These are phyloP conservation scores for Anticlea derivata DNA, from an alignment of 2,888 invertebrate genomes.

Conservation along the genomic window DNA sequence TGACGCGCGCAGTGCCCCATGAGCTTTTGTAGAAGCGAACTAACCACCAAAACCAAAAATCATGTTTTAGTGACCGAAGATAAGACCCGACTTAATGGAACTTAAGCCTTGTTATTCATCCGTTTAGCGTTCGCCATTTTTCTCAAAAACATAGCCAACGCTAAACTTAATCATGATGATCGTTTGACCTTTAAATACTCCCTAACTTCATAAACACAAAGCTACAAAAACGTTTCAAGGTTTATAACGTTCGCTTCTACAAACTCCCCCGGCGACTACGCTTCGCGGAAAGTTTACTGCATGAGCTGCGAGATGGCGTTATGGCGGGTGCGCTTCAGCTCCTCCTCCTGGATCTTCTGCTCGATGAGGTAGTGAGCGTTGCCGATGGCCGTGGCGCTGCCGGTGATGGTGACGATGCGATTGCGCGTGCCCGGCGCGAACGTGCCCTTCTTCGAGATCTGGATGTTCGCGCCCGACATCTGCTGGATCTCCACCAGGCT, in stretches of 20 bases:
- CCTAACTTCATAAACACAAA: too few relatives aligned
- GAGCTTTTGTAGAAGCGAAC: conserved; percentile 9
- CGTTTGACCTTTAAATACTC: too few relatives aligned
- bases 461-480: conserved; percentile 98
- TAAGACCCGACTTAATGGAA: too few relatives aligned
- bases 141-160: too few relatives aligned
- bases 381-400: conserved; percentile 93
- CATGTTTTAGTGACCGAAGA: background rate
- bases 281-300: conserved; percentile 78
- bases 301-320: conserved; percentile 90
- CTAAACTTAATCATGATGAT: too few relatives aligned
- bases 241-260: conserved; percentile 7
- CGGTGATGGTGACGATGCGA: conserved; percentile 98
- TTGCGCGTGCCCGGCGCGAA: conserved; percentile 98
- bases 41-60: background rate
- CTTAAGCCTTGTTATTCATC: too few relatives aligned
- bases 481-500: conserved; percentile 98
- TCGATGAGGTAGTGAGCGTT: conserved; percentile 98
- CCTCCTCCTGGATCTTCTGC: conserved; percentile 98
- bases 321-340: conserved; percentile 96
- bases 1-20: conserved; percentile 15
- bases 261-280: background rate
- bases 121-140: too few relatives aligned
- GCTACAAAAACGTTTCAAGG: too few relatives aligned
- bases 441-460: conserved; percentile 99